A percentile compares a stretch with the other conserved stretches of the same genome.
Conservation (phyloP, 2,888 invertebrate genomes). For the Oegoconia quadripuncta region DNA sequence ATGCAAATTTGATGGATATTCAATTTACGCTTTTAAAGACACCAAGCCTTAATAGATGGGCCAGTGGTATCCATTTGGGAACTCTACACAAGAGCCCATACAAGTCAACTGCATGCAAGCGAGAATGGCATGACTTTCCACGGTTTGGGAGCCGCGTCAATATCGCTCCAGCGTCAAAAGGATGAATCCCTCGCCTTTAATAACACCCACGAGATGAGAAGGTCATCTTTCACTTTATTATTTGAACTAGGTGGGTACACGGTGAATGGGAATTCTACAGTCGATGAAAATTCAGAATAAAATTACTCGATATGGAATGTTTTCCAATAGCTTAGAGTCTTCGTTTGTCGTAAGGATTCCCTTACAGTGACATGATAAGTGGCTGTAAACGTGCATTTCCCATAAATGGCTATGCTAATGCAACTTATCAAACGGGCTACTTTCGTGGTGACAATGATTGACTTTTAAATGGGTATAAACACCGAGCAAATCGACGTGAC, state of each 20-base stretch:
- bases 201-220: too few species aligned
- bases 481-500: slow-evolving; percentile 40
- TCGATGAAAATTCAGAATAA: too few species aligned
- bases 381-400: slow-evolving; percentile 48
- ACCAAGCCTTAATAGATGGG: slow-evolving; percentile 6
- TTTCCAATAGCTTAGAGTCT: slow-evolving; percentile 30
- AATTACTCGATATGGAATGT: slow-evolving; percentile 23
- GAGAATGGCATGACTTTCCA: too few species aligned
- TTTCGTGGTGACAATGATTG: slow-evolving; percentile 63
- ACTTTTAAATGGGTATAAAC: slow-evolving; percentile 63
- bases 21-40: slow-evolving; percentile 58
- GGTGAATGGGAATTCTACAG: too few species aligned
- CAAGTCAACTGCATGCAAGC: too few species aligned
- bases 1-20: slow-evolving; percentile 69
- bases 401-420: slow-evolving; percentile 57
- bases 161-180: too few species aligned
- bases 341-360: slow-evolving; percentile 38
- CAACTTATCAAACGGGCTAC: slow-evolving; percentile 45
- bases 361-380: slow-evolving; percentile 53
- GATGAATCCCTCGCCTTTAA: too few species aligned
- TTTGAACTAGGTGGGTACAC: too few species aligned
- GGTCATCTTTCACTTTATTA: too few species aligned
- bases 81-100: slow-evolving; percentile 8
- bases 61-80: slow-evolving; percentile 1
- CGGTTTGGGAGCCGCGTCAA: too few species aligned